Evolutionary conservation across 2,888 invertebrate genomes (phyloP).

Genomic region (Drosophila monieri): DNA sequence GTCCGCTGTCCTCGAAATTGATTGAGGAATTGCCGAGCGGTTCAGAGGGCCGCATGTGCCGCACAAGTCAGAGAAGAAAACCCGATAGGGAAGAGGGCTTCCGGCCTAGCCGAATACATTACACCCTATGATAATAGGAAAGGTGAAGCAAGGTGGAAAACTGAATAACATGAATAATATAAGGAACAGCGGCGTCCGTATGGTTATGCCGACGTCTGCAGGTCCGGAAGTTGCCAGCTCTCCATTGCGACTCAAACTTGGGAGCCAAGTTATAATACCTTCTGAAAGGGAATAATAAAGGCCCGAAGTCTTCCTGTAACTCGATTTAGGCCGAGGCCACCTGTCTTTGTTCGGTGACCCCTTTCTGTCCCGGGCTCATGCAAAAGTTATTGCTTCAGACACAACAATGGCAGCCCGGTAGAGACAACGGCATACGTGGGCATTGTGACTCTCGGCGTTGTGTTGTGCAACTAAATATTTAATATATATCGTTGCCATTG

Average conservation of each 20-base stretch:
- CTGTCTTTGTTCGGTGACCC: constrained; percentile 57
- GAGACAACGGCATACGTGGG: constrained; percentile 25
- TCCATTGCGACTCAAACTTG: background rate
- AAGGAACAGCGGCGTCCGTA: no score
- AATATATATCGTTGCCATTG: constrained; percentile 58
- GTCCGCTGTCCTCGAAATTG: constrained; percentile 56
- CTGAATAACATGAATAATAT: no score
- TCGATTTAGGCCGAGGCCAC: constrained; percentile 51
- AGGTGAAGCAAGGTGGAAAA: no score
- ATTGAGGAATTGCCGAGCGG: constrained; percentile 67
- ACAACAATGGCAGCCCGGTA: constrained; percentile 53
- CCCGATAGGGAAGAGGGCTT: background rate
- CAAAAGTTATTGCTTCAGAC: constrained; percentile 51
- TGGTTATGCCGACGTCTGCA: no score
- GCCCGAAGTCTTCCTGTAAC: constrained; percentile 38
- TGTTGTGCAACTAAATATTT: constrained; percentile 54
- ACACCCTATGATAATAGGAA: background rate
- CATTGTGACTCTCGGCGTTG: constrained; percentile 14
- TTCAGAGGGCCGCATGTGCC: constrained; percentile 55
- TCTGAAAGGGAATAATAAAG: constrained; percentile 20
- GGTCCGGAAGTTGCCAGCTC: background rate
- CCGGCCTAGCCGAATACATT: background rate
- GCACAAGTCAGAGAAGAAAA: constrained; percentile 21
- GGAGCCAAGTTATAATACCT: background rate
- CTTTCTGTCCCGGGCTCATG: constrained; percentile 48